phyloP scores from a whole-genome alignment of 2,113 vertebrate genomes.

The Hystrix cristata region DNA sequence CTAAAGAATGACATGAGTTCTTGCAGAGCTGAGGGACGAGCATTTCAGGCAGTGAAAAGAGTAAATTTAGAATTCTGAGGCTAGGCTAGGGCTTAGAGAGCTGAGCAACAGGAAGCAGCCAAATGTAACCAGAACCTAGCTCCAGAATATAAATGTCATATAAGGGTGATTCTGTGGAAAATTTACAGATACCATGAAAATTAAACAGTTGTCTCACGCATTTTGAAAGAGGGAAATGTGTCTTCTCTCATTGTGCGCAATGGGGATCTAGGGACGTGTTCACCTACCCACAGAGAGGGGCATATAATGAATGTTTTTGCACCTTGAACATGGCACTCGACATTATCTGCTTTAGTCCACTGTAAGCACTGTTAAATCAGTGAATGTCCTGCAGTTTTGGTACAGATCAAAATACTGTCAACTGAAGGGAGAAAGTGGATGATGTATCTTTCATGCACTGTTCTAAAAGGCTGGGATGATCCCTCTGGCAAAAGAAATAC shows the following conservation, averaged over 20 bases:
- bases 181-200: background rate
- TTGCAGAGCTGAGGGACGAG: background rate
- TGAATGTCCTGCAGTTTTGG: background rate
- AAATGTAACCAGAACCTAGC: background rate
- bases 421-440: background rate
- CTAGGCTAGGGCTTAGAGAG: background rate
- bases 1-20: background rate
- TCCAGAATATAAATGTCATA: background rate
- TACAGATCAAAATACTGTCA: conserved; percentile 18
- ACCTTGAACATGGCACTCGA: background rate
- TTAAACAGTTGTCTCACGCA: background rate
- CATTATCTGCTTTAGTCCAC: background rate
- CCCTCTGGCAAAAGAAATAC: background rate
- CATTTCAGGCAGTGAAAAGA: background rate
- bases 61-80: background rate
- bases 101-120: background rate
- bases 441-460: background rate
- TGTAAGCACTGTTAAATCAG: background rate
- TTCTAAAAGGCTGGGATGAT: background rate
- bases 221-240: background rate
- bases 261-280: background rate
- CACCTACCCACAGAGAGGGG: background rate
- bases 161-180: background rate
- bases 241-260: background rate
- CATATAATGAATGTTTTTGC: background rate